Evolutionary conservation across 2,888 invertebrate species (phyloP).

Genomic region (Ennomos erosarius): DNA sequence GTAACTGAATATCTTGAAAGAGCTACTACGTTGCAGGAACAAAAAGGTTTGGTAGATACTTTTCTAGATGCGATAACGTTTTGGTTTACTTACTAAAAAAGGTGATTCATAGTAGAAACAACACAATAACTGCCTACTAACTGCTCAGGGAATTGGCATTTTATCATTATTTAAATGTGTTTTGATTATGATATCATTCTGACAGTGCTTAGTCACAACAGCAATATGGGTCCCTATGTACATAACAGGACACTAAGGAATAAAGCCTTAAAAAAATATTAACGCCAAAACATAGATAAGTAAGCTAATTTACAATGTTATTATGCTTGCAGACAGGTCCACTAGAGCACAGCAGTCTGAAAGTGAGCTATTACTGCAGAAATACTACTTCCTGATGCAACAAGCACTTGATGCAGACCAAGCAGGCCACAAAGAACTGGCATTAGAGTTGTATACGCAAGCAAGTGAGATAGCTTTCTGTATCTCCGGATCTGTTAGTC

Average conservation of each 20-base stretch:
- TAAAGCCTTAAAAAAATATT: too few species aligned
- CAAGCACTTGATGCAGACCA: slow-evolving; percentile 96
- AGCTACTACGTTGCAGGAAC: slow-evolving; percentile 85
- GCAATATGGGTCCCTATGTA: too few species aligned
- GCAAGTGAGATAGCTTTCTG: slow-evolving; percentile 91
- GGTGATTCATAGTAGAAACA: slow-evolving; percentile 36
- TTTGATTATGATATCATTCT: too few species aligned
- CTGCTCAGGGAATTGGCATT: too few species aligned
- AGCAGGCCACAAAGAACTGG: slow-evolving; percentile 88
- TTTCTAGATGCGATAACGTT: too few species aligned
- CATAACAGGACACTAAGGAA: too few species aligned
- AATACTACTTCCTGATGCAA: slow-evolving; percentile 88
- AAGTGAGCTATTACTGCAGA: slow-evolving; percentile 80
- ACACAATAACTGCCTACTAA: too few species aligned
- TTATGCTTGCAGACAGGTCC: slow-evolving; percentile 48
- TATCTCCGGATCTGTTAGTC: slow-evolving; percentile 90
- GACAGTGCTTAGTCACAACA: too few species aligned
- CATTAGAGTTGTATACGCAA: slow-evolving; percentile 92
- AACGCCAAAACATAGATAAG: too few species aligned
- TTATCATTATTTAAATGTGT: too few species aligned
- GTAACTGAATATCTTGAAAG: slow-evolving; percentile 89
- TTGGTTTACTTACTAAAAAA: too few species aligned
- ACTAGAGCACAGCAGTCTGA: slow-evolving; percentile 71
- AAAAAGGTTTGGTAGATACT: slow-evolving; percentile 56
- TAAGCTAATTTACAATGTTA: too few species aligned